phyloP scores from a whole-genome alignment of 1,140 invertebrate species.

The Gonatopus flavifemur region DNA sequence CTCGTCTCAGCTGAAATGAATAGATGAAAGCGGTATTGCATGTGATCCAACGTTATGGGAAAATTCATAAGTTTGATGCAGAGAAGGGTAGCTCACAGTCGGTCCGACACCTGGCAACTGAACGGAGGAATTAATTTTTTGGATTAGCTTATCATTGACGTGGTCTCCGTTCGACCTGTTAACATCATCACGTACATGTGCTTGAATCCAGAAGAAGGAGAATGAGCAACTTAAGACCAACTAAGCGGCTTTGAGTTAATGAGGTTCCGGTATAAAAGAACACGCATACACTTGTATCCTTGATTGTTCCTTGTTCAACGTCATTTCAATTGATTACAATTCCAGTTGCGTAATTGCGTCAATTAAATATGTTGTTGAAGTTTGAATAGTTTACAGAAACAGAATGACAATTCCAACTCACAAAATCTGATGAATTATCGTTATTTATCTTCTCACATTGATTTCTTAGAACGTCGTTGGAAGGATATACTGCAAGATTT shows the following conservation, averaged over 20 bases:
- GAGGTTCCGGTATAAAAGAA: constrained; percentile 44
- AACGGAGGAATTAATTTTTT: constrained; percentile 53
- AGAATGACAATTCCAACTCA: no score
- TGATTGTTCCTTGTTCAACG: constrained; percentile 13
- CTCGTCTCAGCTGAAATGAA: no score
- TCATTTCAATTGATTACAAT: constrained; percentile 10
- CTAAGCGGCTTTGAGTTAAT: constrained; percentile 47
- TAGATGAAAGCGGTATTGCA: background rate
- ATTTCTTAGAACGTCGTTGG: no score
- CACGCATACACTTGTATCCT: constrained; percentile 11
- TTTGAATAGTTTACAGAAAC: no score
- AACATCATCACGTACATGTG: constrained; percentile 35
- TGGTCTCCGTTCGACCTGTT: constrained; percentile 40
- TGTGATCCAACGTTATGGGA: background rate
- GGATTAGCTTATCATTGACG: constrained; percentile 58
- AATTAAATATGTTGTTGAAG: no score
- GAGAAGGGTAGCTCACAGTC: constrained; percentile 13
- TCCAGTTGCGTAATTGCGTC: constrained; percentile 5
- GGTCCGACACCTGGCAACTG: constrained; percentile 46
- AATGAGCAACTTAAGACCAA: constrained; percentile 46
- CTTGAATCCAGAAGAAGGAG: no score
- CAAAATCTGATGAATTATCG: no score
- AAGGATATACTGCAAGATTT: no score
- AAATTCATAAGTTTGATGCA: no score
- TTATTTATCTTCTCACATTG: no score